Conservation (phyloP, 2,888 invertebrate species). For the Troides oblongomaculatus region DNA sequence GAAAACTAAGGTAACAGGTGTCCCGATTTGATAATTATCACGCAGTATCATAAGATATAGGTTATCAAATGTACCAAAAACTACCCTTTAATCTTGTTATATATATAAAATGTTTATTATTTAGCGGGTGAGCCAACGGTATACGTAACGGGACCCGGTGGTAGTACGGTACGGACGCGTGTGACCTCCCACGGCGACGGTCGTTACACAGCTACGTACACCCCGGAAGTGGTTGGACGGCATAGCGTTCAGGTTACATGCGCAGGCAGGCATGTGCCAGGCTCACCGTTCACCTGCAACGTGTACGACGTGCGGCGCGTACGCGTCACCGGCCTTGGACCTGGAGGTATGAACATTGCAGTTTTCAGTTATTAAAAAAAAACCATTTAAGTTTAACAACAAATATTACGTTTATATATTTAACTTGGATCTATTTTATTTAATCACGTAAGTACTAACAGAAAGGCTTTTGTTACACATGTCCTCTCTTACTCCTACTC, state of each 20-base stretch:
- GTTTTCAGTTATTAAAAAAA: background rate
- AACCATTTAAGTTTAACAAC: background rate
- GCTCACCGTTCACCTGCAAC: constrained; percentile 96
- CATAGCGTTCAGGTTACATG: constrained; percentile 91
- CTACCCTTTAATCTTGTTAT: no score
- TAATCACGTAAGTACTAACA: no score
- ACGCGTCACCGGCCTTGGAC: constrained; percentile 82
- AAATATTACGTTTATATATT: background rate
- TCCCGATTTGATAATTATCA: no score
- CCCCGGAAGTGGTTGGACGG: constrained; percentile 92
- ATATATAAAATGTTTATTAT: background rate
- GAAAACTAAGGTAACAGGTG: no score
- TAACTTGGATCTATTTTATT: no score
- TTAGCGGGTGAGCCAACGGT: constrained; percentile 84
- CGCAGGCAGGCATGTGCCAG: constrained; percentile 91
- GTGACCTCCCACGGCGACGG: constrained; percentile 83
- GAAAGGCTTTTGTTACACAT: no score
- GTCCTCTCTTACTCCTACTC: no score
- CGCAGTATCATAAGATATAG: no score
- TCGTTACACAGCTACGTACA: constrained; percentile 88
- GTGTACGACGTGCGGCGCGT: constrained; percentile 95
- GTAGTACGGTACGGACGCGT: constrained; percentile 87
- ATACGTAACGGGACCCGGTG: constrained; percentile 90
- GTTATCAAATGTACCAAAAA: no score
- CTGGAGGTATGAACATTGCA: constrained; percentile 55